Evolutionary conservation across 1,140 invertebrate genomes (phyloP).

Genomic region (Venturia canescens): DNA sequence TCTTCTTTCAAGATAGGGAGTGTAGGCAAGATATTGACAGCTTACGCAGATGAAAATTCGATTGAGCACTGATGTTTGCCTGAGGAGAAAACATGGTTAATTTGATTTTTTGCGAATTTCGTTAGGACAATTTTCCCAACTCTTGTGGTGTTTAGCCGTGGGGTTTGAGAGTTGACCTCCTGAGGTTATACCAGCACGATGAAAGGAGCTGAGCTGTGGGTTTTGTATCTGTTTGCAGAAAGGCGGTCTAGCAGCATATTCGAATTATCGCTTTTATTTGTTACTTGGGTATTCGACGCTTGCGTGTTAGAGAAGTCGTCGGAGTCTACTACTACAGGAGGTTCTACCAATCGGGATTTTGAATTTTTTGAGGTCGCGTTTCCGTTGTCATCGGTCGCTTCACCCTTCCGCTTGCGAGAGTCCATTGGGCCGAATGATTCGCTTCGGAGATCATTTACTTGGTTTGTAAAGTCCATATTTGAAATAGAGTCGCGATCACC

Average conservation of each 20-base stretch:
- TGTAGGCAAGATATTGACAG: neutral
- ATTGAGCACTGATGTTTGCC: slow-evolving; percentile 5
- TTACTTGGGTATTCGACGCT: too few relatives aligned
- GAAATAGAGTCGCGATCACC: too few relatives aligned
- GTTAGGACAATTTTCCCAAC: neutral
- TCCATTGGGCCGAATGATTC: too few relatives aligned
- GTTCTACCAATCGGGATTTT: too few relatives aligned
- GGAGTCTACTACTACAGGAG: too few relatives aligned
- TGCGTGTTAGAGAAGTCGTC: too few relatives aligned
- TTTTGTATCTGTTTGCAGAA: neutral
- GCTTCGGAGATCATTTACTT: too few relatives aligned
- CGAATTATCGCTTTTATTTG: too few relatives aligned
- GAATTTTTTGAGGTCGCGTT: too few relatives aligned
- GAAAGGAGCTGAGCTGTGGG: neutral
- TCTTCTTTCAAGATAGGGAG: neutral
- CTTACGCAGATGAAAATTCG: neutral
- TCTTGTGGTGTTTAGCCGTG: neutral
- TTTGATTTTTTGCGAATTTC: neutral
- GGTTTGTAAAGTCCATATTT: too few relatives aligned
- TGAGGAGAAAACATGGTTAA: neutral
- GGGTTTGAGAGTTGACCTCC: neutral
- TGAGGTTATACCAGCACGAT: neutral
- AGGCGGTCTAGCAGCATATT: neutral
- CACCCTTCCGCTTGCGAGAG: too few relatives aligned
- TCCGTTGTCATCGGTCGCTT: too few relatives aligned